A percentile compares a stretch with the other conserved stretches of the same genome.
Conservation (phyloP, 2,888 invertebrate species). For the Prionchulus punctatus region DNA sequence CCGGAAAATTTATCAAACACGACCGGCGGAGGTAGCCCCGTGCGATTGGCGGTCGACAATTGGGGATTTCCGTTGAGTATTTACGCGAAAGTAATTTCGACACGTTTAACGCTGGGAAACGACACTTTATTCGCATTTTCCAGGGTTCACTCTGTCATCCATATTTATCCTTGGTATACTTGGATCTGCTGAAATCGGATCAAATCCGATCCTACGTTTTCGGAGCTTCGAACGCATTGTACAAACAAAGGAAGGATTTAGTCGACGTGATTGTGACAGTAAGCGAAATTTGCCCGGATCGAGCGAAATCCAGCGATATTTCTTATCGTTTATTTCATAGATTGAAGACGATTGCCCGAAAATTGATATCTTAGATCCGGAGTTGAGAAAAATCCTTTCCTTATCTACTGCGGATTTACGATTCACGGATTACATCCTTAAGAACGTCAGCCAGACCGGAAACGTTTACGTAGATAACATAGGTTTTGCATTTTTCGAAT, state of each 20-base stretch:
- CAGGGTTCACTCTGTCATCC: conserved; percentile 82
- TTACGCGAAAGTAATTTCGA: conserved; percentile 56
- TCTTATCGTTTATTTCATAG: neutral
- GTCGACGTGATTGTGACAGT: conserved; percentile 80
- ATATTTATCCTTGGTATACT: conserved; percentile 79
- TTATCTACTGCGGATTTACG: conserved; percentile 83
- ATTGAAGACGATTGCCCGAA: conserved; percentile 56
- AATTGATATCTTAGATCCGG: conserved; percentile 63
- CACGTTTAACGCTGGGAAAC: neutral
- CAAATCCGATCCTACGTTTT: conserved; percentile 59
- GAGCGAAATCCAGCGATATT: neutral
- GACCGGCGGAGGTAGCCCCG: too few species aligned
- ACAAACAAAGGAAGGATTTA: conserved; percentile 78
- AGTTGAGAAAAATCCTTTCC: conserved; percentile 62
- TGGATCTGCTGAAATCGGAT: conserved; percentile 72
- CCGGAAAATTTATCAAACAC: too few species aligned
- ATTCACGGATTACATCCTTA: conserved; percentile 78
- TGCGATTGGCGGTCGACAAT: conserved; percentile 39
- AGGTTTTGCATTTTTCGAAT: too few species aligned
- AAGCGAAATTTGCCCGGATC: conserved; percentile 22
- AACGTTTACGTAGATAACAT: conserved; percentile 10
- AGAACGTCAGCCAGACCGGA: conserved; percentile 36
- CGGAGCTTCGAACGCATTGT: conserved; percentile 95
- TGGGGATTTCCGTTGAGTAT: conserved; percentile 74
- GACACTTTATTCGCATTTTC: conserved; percentile 18